Conservation (phyloP, 2,797 vertebrate species). For the Xenentodon cancila region DNA sequence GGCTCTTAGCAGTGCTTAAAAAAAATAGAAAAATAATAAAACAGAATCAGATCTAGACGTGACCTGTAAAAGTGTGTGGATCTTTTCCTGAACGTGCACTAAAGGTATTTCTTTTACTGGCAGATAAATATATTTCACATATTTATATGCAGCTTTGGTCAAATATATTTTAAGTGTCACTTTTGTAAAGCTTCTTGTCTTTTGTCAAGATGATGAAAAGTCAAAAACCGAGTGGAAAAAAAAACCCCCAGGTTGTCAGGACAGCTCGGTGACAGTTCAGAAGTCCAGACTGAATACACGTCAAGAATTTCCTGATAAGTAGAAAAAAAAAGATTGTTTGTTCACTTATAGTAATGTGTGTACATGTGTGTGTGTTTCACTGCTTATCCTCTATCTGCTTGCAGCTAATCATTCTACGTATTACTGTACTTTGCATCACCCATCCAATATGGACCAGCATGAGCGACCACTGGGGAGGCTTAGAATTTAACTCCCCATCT, state of each 20-base stretch:
- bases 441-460: slow-evolving; percentile 45
- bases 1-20: too few relatives aligned
- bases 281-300: too few relatives aligned
- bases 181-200: neutral
- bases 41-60: too few relatives aligned
- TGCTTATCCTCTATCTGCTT: slow-evolving; percentile 44
- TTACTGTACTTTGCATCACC: slow-evolving; percentile 55
- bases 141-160: too few relatives aligned
- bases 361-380: slow-evolving; percentile 8
- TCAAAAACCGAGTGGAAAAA: too few relatives aligned
- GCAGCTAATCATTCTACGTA: slow-evolving; percentile 54
- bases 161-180: neutral
- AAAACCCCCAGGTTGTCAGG: too few relatives aligned
- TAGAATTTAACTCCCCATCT: slow-evolving; percentile 68
- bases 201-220: too few relatives aligned
- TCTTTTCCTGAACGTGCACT: neutral
- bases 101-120: slow-evolving; percentile 12
- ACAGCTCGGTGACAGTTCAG: too few relatives aligned
- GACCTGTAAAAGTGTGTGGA: neutral
- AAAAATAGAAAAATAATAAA: too few relatives aligned
- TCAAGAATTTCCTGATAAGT: too few relatives aligned
- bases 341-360: neutral
- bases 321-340: too few relatives aligned
- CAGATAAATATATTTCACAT: neutral
- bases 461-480: slow-evolving; percentile 39